phyloP scores from a whole-genome alignment of 2,888 invertebrate genomes.

The Drosophila koepferae region DNA sequence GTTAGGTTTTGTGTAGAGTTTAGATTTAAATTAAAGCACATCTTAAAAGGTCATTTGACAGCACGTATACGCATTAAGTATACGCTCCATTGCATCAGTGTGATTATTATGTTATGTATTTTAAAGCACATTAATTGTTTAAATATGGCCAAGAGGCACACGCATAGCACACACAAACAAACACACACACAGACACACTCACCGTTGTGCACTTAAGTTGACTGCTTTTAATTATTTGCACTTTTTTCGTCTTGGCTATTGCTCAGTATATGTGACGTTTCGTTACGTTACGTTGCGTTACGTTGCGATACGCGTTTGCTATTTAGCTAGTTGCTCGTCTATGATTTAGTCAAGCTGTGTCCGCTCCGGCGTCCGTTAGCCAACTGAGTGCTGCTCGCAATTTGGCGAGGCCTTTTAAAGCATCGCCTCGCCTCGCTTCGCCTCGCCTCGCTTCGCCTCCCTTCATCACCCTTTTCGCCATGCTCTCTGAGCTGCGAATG shows the following conservation, averaged over 20 bases:
- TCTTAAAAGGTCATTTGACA: conserved; percentile 33
- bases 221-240: conserved; percentile 77
- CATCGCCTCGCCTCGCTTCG: conserved; percentile 41
- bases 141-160: conserved; percentile 53
- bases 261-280: conserved; percentile 8
- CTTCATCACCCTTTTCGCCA: conserved; percentile 8
- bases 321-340: conserved; percentile 11
- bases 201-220: conserved; percentile 72
- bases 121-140: conserved; percentile 64
- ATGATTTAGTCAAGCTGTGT: conserved; percentile 38
- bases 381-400: conserved; percentile 71
- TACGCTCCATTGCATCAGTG: conserved; percentile 54
- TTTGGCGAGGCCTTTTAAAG: conserved; percentile 66
- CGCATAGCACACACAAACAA: conserved; percentile 32
- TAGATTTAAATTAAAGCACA: conserved; percentile 26
- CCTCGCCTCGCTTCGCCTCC: conserved; percentile 22
- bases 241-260: conserved; percentile 43
- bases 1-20: background rate
- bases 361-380: conserved; percentile 55
- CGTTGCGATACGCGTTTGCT: conserved; percentile 18
- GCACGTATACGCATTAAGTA: conserved; percentile 51
- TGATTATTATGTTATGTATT: conserved; percentile 30
- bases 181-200: conserved; percentile 44
- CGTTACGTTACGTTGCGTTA: conserved; percentile 15
- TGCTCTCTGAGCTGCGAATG: conserved; percentile 16